Evolutionary conservation across 2,113 vertebrate species (phyloP), one percentile per base, ranked within the genome.

Genomic region (Hyperopisus bebe): DNA sequence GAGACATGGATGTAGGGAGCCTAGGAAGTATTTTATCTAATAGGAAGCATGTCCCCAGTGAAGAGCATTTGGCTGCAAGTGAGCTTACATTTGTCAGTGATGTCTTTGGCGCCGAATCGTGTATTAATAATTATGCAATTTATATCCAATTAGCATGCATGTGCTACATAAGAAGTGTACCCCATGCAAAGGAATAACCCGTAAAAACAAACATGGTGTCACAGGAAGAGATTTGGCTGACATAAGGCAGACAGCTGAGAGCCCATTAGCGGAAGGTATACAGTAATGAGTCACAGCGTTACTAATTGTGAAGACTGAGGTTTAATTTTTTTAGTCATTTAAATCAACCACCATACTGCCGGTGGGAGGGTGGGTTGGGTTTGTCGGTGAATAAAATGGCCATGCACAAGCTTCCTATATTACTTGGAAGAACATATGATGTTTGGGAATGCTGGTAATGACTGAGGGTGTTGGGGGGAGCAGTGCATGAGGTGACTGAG

Each of bases 401-500:
- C 35, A 17, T 39, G 70, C 31, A 27, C n/a, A 66, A 27, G 62
- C 9, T 66, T 66, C 10, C n/a, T 11, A 0, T 66, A 3, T 27
- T 66, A 27, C n/a, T 66, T 27, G 24, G 58, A 62, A 8, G 24
- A 62, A n/a, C 58, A 62, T 62, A 11, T 62, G 58, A 62, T 62
- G 55, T 62, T 66, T 66, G n/a, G 9, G n/a, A 66, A 27, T 31
- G 62, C n/a, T 66, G n/a, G 62, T 66, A 27, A 66, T 66, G n/a
- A 11, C 62, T 10, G 3, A 82, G 13, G 31, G 35, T 90, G n/a
- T n/a, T 90, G 31, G 5, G 74, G 46, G 74, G 42, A 80, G 86
- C 90, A 92, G 82, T 51, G 50, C 83, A 77, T 90, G 88, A 89
- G 42, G 24, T 31, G 77, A 88, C 88, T 87, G 90, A 92, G 91